phyloP scores from a whole-genome alignment of 2,888 invertebrate species.

The Agriopis marginaria region DNA sequence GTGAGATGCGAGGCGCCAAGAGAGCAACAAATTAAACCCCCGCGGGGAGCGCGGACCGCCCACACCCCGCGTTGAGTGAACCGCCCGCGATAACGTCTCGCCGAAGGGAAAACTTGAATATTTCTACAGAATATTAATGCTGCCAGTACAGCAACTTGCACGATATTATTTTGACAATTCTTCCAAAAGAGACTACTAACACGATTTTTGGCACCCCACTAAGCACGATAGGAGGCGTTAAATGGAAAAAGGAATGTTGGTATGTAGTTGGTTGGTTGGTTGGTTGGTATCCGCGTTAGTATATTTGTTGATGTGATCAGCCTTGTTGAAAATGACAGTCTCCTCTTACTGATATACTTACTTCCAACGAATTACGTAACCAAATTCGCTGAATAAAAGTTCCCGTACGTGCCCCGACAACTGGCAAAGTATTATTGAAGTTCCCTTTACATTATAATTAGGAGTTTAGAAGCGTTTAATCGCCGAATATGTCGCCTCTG shows the following conservation, averaged over 20 bases:
- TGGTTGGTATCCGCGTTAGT: no score
- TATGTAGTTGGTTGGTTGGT: no score
- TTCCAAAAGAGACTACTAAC: background rate
- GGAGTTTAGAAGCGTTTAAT: slow-evolving; percentile 70
- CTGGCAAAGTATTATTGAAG: slow-evolving; percentile 74
- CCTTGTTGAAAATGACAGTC: slow-evolving; percentile 5
- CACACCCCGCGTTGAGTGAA: slow-evolving; percentile 76
- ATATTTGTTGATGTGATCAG: slow-evolving; percentile 3
- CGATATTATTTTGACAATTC: slow-evolving; percentile 9
- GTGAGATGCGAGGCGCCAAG: slow-evolving; percentile 85
- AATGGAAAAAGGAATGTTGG: background rate
- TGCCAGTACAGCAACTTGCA: slow-evolving; percentile 25
- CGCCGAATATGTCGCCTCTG: slow-evolving; percentile 62
- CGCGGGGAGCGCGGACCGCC: slow-evolving; percentile 74
- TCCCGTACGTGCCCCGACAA: slow-evolving; percentile 75
- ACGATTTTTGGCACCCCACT: background rate
- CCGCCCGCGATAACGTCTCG: slow-evolving; percentile 80
- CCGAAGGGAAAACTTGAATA: slow-evolving; percentile 83
- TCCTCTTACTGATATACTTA: slow-evolving; percentile 16
- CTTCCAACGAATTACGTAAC: slow-evolving; percentile 79
- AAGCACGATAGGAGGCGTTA: background rate
- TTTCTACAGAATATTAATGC: slow-evolving; percentile 45
- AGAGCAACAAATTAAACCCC: slow-evolving; percentile 87
- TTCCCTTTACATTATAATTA: slow-evolving; percentile 72
- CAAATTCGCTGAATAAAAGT: slow-evolving; percentile 79